phyloP scores from a whole-genome alignment of 2,113 vertebrate genomes.

The Alligator mississippiensis region DNA sequence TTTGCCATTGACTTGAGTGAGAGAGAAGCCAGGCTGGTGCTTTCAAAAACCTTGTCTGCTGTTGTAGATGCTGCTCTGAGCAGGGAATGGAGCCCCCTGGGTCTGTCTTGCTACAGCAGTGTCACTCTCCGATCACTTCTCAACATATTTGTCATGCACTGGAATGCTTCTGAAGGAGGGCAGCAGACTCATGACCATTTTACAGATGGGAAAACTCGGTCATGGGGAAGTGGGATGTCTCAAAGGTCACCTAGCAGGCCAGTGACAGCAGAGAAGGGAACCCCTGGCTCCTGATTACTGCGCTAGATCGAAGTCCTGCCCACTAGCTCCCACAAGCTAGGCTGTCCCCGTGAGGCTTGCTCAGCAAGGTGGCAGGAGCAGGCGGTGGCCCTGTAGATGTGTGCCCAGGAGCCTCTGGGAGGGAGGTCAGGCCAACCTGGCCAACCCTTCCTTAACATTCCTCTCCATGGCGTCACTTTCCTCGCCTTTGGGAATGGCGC shows the following conservation, averaged over 20 bases:
- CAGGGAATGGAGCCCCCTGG: neutral
- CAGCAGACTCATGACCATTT: neutral
- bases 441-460: conserved; percentile 77
- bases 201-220: neutral
- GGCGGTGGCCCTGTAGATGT: neutral
- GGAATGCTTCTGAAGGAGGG: neutral
- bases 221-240: neutral
- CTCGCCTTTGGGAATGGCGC: conserved; percentile 96
- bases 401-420: rapidly evolving
- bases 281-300: neutral
- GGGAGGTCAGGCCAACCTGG: rapidly evolving
- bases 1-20: neutral
- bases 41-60: neutral
- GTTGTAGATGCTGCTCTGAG: neutral
- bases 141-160: neutral
- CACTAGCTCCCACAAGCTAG: neutral
- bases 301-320: neutral
- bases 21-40: neutral
- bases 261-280: neutral
- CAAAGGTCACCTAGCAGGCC: neutral
- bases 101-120: neutral
- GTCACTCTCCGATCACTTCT: neutral
- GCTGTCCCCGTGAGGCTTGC: neutral
- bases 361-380: rapidly evolving
- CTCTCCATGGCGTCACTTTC: conserved; percentile 93